A percentile compares a stretch with the other conserved stretches of the same genome.
These are phyloP conservation scores for Bruchidius siliquastri DNA, from an alignment of 2,888 invertebrate species.

Conservation along the genomic window DNA sequence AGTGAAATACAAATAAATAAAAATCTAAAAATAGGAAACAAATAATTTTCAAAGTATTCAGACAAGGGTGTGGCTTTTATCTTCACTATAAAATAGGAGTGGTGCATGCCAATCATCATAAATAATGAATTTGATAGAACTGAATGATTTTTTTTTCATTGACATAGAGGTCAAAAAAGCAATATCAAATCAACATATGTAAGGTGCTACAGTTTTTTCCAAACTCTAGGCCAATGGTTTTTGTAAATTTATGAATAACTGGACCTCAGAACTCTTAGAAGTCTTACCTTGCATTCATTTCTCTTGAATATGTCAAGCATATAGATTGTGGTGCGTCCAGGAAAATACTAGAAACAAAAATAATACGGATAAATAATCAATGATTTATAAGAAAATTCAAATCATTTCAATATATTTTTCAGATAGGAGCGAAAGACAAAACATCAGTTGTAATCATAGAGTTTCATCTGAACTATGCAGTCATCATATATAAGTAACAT, in stretches of 20 bases:
- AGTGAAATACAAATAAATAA: no score
- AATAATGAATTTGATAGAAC: background rate
- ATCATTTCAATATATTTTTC: conserved; percentile 29
- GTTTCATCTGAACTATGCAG: conserved; percentile 30
- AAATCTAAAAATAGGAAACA: no score
- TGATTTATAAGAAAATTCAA: background rate
- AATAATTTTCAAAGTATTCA: background rate
- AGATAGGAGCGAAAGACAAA: conserved; percentile 56
- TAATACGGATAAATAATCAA: background rate
- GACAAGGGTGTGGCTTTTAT: conserved; percentile 13
- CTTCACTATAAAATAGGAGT: conserved; percentile 22
- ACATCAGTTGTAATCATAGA: conserved; percentile 36
- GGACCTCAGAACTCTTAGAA: no score
- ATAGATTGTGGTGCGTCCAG: no score
- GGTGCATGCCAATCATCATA: conserved; percentile 29
- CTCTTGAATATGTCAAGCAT: no score
- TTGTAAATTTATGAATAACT: no score
- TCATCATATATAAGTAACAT: conserved; percentile 22
- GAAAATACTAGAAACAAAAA: background rate
- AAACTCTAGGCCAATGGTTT: no score
- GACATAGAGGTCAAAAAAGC: no score
- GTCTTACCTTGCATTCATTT: no score
- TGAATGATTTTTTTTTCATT: no score
- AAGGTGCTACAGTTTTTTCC: no score
- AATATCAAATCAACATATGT: no score